Evolutionary conservation across 2,888 invertebrate genomes (phyloP), one percentile per base, ranked within the genome.

Genomic region (Alsophila aescularia): DNA sequence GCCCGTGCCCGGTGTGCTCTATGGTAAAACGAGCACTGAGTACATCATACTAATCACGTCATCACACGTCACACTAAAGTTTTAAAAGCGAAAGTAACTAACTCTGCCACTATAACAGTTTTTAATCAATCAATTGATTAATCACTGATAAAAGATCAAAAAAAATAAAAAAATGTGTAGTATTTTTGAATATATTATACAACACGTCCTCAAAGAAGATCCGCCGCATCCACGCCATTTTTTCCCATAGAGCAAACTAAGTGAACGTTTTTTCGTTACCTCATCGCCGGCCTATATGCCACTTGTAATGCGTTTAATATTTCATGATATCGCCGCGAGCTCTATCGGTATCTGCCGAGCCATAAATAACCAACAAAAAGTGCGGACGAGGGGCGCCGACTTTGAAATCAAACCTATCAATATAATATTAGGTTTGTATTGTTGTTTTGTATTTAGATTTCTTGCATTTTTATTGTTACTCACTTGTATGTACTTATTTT

Each of bases 271-370:
- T 84, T 88, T 89, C 83, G 62, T 85, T 81, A 85, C 87, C 87
- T 88, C 89, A 87, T 89, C 83, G 41, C 78, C 83, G 78, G 83
- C 79, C 87, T 87, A 87, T 87, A 88, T 87, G 87, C 87, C 87
- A 88, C 85, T 90, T 88, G 89, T 90, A 90, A 90, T 89, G 90
- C 85, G 85, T 90, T 91, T 91, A 90, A 90, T 91, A 90, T 91
- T 91, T 90, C 90, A 91, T 87, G 90, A 85, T 86, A 88, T 83
- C 83, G 87, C 87, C 83, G 79, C 73, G 64, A 73, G 85, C 80
- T 79, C 77, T 84, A 85, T 84, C 90, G 84, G 84, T 90, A 91
- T 90, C 90, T 83, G 74, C 67, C 58, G 62, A 58, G 75, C 85
- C 83, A 91, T 91, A 90, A 91, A 91, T 91, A 89, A 90, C 82